Base-by-base conservation (phyloP, 2,888 invertebrate genomes). In the Loripinus fragilis region DNA sequence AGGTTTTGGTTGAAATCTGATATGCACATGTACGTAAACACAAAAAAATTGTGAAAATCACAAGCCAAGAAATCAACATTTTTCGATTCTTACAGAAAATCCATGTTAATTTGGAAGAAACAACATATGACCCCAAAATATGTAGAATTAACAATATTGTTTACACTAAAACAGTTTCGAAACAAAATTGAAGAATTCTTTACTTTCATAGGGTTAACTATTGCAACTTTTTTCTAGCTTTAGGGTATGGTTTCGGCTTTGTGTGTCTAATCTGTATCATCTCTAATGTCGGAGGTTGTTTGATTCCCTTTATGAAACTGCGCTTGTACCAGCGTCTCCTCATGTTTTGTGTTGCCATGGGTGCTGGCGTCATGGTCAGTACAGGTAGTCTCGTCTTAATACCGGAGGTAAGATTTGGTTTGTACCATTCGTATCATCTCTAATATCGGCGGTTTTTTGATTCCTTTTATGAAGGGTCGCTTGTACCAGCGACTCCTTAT, bases 331-430 rank as follows among this genome's bases (percentile, higher is more conserved):
- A 95, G 84, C 92, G 94, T 80, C 89, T 95, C 1, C 91, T 95
- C 77, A 94, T 94, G 38, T 93, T 94, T 66, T 94, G 95, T 84
- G 94, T 95, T 69, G 95, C 95, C 0, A 92, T 95, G 69, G 95
- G 95, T 28, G 95, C 95, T 5, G 95, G 95, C 0, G 95, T 95
- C 25, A 92, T 95, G 30, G 94, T 94, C n/a, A 95, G 95, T 42
- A 95, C 95, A 52, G 95, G 95, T 0, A 90, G 95, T 50, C 94
- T 95, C 85, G 95, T 95, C 83, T 94, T 95, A 7, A 93, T 95
- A 52, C 95, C 95, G 55, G 95, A 95, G 94, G 95, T 94, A 78
- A 20, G 91, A 95, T 0, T 95, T 95, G 81, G 95, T 95, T 2
- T 94, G 94, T 0, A 82, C 95, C 41, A 95, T 95, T 85, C 95